phyloP scores from a whole-genome alignment of 2,888 invertebrate genomes.

The Acleris laterana region DNA sequence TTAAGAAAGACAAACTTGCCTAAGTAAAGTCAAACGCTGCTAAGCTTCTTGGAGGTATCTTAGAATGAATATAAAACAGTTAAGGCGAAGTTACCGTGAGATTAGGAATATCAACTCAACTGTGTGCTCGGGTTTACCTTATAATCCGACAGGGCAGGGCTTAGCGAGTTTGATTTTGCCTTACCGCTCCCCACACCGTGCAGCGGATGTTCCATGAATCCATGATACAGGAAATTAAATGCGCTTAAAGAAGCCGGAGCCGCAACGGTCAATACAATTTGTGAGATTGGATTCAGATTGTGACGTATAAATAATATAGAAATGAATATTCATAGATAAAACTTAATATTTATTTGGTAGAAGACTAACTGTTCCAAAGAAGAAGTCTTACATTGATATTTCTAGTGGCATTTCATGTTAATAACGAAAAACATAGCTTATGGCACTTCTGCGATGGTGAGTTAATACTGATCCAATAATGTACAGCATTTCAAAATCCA shows the following conservation, averaged over 20 bases:
- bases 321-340: too few relatives aligned
- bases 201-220: slow-evolving; percentile 17
- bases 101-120: slow-evolving; percentile 40
- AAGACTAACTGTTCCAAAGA: too few relatives aligned
- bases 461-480: too few relatives aligned
- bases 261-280: neutral
- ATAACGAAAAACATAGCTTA: too few relatives aligned
- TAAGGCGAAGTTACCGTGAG: slow-evolving; percentile 42
- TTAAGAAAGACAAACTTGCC: slow-evolving; percentile 50
- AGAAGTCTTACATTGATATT: too few relatives aligned
- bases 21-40: slow-evolving; percentile 35
- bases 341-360: too few relatives aligned
- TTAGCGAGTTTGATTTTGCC: slow-evolving; percentile 31
- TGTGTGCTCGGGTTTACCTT: slow-evolving; percentile 31
- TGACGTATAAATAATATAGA: neutral
- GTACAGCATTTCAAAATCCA: too few relatives aligned
- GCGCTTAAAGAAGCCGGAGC: neutral
- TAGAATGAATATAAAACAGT: slow-evolving; percentile 49
- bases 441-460: too few relatives aligned
- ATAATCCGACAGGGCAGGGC: slow-evolving; percentile 21
- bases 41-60: slow-evolving; percentile 50
- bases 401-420: too few relatives aligned
- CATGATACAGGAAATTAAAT: slow-evolving; percentile 22
- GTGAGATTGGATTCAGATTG: neutral
- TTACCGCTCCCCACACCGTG: neutral